phyloP scores from a whole-genome alignment of 2,113 vertebrate genomes.

The Engraulis encrasicolus region DNA sequence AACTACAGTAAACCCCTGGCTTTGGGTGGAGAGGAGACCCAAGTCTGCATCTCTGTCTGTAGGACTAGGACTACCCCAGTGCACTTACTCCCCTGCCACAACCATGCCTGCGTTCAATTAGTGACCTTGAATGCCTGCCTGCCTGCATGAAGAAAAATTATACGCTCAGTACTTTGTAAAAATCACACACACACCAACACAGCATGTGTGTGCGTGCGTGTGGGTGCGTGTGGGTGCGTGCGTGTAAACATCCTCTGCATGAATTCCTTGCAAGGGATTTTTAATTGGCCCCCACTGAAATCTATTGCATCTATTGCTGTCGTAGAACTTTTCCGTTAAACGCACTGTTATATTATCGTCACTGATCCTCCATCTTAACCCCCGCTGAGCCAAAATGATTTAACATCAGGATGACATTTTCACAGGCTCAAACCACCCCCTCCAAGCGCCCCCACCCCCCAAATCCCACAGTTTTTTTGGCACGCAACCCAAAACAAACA shows the following conservation, averaged over 20 bases:
- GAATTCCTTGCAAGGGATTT: neutral
- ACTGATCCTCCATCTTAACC: neutral
- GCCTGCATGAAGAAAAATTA: neutral
- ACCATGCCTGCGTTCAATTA: conserved; percentile 35
- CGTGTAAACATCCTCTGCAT: neutral
- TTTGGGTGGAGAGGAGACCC: neutral
- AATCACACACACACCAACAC: too few relatives aligned
- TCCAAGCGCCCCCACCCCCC: too few relatives aligned
- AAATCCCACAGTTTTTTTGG: too few relatives aligned
- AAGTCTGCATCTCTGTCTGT: too few relatives aligned
- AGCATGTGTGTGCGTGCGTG: too few relatives aligned
- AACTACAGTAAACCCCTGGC: too few relatives aligned
- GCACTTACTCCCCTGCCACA: neutral
- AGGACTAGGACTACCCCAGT: neutral
- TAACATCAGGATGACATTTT: neutral
- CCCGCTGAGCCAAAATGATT: neutral
- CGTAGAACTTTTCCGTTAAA: neutral
- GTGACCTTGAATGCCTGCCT: conserved; percentile 20
- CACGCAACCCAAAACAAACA: too few relatives aligned
- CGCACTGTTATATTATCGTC: neutral
- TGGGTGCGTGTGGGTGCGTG: too few relatives aligned
- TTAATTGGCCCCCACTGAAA: conserved; percentile 27
- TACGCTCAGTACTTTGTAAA: too few relatives aligned
- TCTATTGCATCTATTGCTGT: neutral
- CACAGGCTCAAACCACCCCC: neutral